Conservation (phyloP, 2,113 vertebrate genomes). For the Ictalurus furcatus region DNA sequence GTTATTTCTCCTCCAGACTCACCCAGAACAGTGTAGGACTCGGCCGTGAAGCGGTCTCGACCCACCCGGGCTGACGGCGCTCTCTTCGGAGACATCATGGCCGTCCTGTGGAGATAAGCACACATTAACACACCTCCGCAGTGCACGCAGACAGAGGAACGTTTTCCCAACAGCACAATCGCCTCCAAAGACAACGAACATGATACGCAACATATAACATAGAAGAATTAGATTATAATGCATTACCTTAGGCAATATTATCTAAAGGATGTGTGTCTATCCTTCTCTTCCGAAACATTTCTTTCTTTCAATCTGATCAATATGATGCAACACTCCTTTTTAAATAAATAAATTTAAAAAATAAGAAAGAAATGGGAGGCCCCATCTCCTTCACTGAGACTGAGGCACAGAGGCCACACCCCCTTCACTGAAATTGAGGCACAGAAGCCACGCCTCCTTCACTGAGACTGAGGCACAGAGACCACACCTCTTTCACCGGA, state of each 20-base stretch:
- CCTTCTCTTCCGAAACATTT: not conserved
- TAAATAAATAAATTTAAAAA: not conserved
- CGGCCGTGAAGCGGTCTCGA: slow-evolving; percentile 90
- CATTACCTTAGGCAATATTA: not conserved
- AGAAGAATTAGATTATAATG: not conserved
- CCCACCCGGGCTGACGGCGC: slow-evolving; percentile 78
- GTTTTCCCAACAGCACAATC: not conserved
- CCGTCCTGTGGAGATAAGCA: slow-evolving; percentile 69
- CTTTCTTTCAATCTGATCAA: not conserved
- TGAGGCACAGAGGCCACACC: too few relatives aligned
- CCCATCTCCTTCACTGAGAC: too few relatives aligned
- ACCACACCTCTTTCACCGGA: not conserved
- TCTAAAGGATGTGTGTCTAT: not conserved
- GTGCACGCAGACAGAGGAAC: not conserved
- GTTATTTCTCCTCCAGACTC: slow-evolving; percentile 38
- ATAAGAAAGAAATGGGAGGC: not conserved
- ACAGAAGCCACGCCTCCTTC: not conserved
- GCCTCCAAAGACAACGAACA: not conserved
- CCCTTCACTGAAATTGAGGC: too few relatives aligned
- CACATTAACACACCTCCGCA: not conserved
- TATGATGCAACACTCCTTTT: not conserved
- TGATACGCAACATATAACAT: not conserved
- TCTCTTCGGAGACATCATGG: slow-evolving; percentile 89
- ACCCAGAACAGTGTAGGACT: slow-evolving; percentile 97
- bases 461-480: not conserved